Evolutionary conservation across 2,888 invertebrate genomes (phyloP), one percentile per base, ranked within the genome.

Genomic region (Schizaphis graminum): DNA sequence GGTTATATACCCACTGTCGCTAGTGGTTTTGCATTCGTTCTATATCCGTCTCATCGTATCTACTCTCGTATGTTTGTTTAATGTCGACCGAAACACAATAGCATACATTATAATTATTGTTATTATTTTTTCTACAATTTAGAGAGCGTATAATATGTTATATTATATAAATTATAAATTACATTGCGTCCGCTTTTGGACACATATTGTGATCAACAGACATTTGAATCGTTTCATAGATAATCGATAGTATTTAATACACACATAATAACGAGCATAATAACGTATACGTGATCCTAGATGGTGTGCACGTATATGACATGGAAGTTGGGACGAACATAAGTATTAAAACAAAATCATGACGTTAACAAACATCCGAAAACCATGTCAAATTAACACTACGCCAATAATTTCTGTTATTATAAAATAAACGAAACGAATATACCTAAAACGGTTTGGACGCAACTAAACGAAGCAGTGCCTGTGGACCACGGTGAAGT

Each of bases 71-170:
- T 85, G 91, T 91, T 57, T 56, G 53, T 84, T 56, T 56, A 49
- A 53, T 56, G 44, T 77, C 90, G 35, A 90, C 47, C 11, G n/a
- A 49, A 35, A 77, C n/a, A 90, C 90, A 90, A 90, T 90, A 77
- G 47, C 49, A 53, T 44, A n/a, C 44, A 21, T 49, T 90, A 67
- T 90, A 90, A 90, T 57, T 53, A 67, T 89, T 53, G 28, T 56
- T 90, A 90, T 90, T 28, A 28, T 26, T 41, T 91, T 91, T 86
- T 57, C 11, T 57, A 86, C 61, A 49, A 49, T 91, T 77, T 53
- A 47, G n/a, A 47, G 21, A 10, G 26, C 67, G 28, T 41, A 77
- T 21, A 35, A 77, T 21, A 35, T 21, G 35, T 77, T 13, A 16
- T 67, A 77, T 77, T 67, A 77, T 77, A 77, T 8, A 77, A 21